Evolutionary conservation across 2,797 vertebrate genomes (phyloP).

Genomic region (Ara ararauna): DNA sequence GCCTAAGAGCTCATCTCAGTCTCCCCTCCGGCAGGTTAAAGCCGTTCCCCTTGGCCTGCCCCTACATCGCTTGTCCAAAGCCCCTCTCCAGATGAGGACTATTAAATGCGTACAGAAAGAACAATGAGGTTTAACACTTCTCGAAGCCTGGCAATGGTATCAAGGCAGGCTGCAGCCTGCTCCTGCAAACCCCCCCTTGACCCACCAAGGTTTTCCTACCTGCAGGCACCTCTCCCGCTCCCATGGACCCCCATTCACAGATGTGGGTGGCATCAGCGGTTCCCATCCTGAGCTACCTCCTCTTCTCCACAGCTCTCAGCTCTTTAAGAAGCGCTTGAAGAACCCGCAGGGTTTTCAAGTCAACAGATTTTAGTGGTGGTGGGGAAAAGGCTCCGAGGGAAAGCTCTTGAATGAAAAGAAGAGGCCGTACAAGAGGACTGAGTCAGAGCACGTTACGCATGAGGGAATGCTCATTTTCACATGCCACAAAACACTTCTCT

Average conservation of each 20-base stretch:
- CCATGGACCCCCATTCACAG: background rate
- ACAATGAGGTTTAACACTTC: background rate
- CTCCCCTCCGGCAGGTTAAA: background rate
- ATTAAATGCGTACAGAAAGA: background rate
- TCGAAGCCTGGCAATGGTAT: fast-evolving
- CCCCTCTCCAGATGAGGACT: background rate
- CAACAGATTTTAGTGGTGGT: background rate
- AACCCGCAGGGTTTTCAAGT: background rate
- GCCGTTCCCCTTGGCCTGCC: background rate
- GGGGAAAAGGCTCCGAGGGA: background rate
- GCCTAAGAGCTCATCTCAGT: background rate
- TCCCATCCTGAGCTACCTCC: background rate
- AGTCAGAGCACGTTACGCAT: background rate
- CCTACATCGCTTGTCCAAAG: background rate
- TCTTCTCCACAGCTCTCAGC: background rate
- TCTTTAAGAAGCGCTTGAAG: background rate
- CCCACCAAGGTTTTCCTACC: background rate
- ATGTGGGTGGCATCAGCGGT: background rate
- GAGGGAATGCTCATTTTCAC: slow-evolving; percentile 3
- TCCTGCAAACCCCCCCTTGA: background rate
- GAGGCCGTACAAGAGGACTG: background rate
- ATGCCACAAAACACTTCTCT: background rate
- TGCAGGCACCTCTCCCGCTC: background rate
- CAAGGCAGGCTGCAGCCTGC: background rate
- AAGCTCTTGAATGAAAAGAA: background rate